These are phyloP conservation scores for Myiozetetes cayanensis DNA, from an alignment of 2,113 vertebrate genomes.

Conservation along the genomic window DNA sequence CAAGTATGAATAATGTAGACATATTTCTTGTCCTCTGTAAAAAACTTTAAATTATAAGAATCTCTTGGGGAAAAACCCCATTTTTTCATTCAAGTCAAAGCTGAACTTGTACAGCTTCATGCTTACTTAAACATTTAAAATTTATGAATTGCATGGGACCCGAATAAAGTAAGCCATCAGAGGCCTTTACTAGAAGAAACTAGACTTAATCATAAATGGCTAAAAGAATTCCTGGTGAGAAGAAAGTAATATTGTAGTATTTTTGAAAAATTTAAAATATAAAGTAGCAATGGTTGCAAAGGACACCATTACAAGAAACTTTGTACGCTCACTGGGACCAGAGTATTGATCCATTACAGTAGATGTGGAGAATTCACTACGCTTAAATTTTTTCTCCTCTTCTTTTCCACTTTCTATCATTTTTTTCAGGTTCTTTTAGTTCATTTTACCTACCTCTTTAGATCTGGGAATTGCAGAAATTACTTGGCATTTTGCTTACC, in stretches of 20 bases:
- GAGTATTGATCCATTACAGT: background rate
- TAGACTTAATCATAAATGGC: background rate
- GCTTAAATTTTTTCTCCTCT: background rate
- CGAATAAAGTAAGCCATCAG: background rate
- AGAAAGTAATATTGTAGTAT: background rate
- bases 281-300: background rate
- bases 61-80: background rate
- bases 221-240: background rate
- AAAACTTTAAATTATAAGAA: conserved; percentile 24
- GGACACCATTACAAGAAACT: background rate
- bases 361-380: background rate
- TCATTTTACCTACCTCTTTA: background rate
- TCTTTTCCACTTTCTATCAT: background rate
- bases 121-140: conserved; percentile 29
- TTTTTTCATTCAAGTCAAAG: conserved; percentile 20
- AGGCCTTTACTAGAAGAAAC: background rate
- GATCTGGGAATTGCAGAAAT: background rate
- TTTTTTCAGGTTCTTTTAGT: background rate
- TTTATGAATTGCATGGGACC: background rate
- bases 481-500: background rate
- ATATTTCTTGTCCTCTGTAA: conserved; percentile 15
- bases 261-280: background rate
- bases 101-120: background rate
- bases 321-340: background rate
- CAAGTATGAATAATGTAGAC: conserved; percentile 39